These are phyloP conservation scores for Indicator maculatus DNA, from an alignment of 2,113 vertebrate genomes.

Conservation along the genomic window DNA sequence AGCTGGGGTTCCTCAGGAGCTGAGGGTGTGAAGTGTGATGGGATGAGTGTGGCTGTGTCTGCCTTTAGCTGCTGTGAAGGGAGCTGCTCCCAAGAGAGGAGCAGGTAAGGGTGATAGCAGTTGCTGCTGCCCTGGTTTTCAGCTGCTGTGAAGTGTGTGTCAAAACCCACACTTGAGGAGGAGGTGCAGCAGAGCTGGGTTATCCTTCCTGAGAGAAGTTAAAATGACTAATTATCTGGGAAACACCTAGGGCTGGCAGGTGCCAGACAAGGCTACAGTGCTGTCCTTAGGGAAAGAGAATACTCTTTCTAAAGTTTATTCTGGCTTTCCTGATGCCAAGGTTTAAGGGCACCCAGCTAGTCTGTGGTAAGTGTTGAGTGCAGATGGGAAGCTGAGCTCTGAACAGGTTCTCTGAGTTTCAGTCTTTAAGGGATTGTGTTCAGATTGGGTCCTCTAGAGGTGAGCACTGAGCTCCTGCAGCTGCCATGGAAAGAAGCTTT, in stretches of 20 bases:
- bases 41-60: rapidly evolving
- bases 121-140: background rate
- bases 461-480: background rate
- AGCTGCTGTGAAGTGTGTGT: background rate
- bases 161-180: background rate
- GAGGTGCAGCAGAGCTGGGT: background rate
- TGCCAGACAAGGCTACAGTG: background rate
- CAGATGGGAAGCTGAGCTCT: background rate
- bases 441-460: background rate
- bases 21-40: background rate
- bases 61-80: background rate
- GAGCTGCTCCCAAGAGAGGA: background rate
- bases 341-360: background rate
- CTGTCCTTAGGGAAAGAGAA: background rate
- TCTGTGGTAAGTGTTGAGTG: background rate
- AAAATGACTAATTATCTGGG: conserved; percentile 1
- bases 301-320: background rate
- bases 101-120: background rate
- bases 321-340: background rate
- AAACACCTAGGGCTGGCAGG: background rate
- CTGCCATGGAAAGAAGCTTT: background rate
- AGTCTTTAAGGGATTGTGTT: background rate
- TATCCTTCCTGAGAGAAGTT: background rate
- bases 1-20: background rate
- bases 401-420: background rate